phyloP scores from a whole-genome alignment of 2,113 vertebrate species.

The Oceanodroma tethys region DNA sequence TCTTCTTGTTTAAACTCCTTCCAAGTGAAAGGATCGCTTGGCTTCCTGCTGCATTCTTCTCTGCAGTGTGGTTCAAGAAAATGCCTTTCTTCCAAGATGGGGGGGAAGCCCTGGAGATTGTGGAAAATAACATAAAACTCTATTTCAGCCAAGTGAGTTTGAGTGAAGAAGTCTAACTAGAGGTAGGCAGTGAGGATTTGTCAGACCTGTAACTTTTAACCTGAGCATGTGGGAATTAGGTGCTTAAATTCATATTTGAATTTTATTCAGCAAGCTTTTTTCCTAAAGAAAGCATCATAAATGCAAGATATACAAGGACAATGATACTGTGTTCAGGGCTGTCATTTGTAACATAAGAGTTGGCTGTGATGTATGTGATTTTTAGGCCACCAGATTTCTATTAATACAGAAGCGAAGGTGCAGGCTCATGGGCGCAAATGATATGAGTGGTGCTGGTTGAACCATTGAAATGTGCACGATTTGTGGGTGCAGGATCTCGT shows the following conservation, averaged over 20 bases:
- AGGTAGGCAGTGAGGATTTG: not conserved
- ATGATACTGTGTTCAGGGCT: not conserved
- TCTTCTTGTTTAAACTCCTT: conserved; percentile 42
- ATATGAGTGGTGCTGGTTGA: not conserved
- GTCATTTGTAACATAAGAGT: not conserved
- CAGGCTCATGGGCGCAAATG: not conserved
- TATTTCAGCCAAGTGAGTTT: not conserved
- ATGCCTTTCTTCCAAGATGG: conserved; percentile 25
- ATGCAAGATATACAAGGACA: not conserved
- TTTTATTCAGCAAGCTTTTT: not conserved
- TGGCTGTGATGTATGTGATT: not conserved
- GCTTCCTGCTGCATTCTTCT: conserved; percentile 48
- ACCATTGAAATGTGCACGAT: not conserved
- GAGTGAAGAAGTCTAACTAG: not conserved
- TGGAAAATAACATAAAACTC: conserved; percentile 32
- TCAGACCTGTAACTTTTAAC: not conserved
- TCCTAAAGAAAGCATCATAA: not conserved
- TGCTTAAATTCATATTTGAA: not conserved
- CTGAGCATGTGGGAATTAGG: not conserved
- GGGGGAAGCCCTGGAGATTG: conserved; percentile 7
- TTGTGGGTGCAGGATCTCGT: not conserved
- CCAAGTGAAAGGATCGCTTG: conserved; percentile 24
- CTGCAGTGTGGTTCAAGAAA: conserved; percentile 47
- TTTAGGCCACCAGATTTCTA: not conserved
- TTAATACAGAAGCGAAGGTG: not conserved